Evolutionary conservation across 2,888 invertebrate genomes (phyloP), one percentile per base, ranked within the genome.

Genomic region (Sphaerophoria taeniata): DNA sequence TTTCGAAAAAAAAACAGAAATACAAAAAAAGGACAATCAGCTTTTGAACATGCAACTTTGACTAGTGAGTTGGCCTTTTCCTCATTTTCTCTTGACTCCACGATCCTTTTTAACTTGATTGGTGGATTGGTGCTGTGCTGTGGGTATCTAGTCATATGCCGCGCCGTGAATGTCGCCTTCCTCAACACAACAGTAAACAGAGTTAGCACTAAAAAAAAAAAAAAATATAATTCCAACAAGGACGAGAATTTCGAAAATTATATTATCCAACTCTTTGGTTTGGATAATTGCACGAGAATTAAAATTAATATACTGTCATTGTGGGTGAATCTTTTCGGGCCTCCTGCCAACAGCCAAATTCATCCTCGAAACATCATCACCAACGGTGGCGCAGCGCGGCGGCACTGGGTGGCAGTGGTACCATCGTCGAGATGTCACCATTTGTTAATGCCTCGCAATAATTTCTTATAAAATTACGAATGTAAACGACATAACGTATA

Each of bases 271-370:
- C 86, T 88, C 89, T 89, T 88, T 82, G 85, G 79, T 89, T 90
- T 89, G 89, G 90, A 91, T 91, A 91, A 91, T 91, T 91, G 91
- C 90, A 89, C 89, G 91, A 90, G 91, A 91, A 91, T 91, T 90
- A 90, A 91, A 91, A 91, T 91, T 91, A 91, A 91, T 90, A 91
- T 90, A 88, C 89, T 88, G 88, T 88, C 88, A 88, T 85, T 81
- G 85, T 81, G 85, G 76, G 76, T 65, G 61, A 63, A 70, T 72
- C 72, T 53, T 72, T 67, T 76, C 58, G 43, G 65, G 36, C 49
- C 39, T 33, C 24, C 56, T 43, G 72, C 31, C 16, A 12, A 31
- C 47, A 24, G 36, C 24, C 24, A 24, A 24, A 24, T 24, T 24
- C 24, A 24, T 24, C 24, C 24, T 24, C 24, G 24, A 24, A 24